A percentile compares a stretch with the other conserved stretches of the same genome.
These are phyloP conservation scores for Delphinapterus leucas DNA, from an alignment of 2,113 vertebrate species.

Conservation along the genomic window DNA sequence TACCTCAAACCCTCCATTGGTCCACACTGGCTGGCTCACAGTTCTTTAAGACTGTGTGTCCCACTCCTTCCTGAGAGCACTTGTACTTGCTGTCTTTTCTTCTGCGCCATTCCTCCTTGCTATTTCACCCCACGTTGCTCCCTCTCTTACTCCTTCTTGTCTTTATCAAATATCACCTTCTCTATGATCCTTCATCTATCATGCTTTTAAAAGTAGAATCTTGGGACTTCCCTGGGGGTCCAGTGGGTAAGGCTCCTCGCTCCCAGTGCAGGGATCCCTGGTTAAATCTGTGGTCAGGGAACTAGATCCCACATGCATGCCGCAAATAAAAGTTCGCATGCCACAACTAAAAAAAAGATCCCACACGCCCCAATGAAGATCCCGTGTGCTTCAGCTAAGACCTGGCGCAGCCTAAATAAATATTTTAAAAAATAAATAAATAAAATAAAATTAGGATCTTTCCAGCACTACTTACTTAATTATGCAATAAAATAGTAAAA, in stretches of 20 bases:
- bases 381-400: too few species aligned
- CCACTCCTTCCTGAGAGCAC: background rate
- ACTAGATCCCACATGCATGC: too few species aligned
- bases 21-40: background rate
- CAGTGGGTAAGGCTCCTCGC: too few species aligned
- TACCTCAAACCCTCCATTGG: background rate
- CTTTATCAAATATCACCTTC: background rate
- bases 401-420: too few species aligned
- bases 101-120: fast-evolving
- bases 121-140: background rate
- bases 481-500: background rate
- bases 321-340: too few species aligned
- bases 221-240: background rate
- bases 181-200: background rate
- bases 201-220: background rate
- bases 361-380: too few species aligned
- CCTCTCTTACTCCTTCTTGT: background rate
- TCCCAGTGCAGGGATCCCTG: too few species aligned
- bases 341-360: too few species aligned
- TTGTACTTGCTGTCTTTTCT: background rate
- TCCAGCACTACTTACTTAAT: background rate
- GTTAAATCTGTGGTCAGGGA: too few species aligned
- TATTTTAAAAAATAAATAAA: too few species aligned
- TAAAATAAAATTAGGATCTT: background rate
- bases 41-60: background rate